Percentiles rank a stretch among this genome's conserved stretches.
Evolutionary conservation across 23 tunicate genomes (phyloP).

Genomic region (Oikopleura albicans): DNA sequence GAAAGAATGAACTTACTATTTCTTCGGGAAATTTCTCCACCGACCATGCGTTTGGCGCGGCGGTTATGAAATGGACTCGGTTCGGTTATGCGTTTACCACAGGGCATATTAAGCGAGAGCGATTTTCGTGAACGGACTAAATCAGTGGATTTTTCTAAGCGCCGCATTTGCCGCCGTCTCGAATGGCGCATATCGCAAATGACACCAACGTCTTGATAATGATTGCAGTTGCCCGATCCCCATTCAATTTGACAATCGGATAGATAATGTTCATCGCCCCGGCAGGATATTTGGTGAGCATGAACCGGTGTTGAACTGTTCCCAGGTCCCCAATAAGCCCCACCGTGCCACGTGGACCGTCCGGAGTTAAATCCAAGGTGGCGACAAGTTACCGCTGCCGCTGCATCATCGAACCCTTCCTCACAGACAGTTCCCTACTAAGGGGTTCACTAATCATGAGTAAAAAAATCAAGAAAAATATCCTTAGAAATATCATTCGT

Average conservation of each 20-base stretch:
- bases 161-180: neutral
- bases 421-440: too few relatives aligned
- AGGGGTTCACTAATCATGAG: too few relatives aligned
- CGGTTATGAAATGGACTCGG: neutral
- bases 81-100: neutral
- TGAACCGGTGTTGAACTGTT: neutral
- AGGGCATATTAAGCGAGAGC: neutral
- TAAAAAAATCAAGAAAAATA: too few relatives aligned
- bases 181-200: neutral
- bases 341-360: neutral
- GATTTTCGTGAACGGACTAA: neutral
- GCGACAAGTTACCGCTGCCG: neutral
- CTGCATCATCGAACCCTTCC: too few relatives aligned
- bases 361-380: neutral
- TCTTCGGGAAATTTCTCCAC: neutral
- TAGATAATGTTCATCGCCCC: neutral
- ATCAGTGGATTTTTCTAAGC: too few relatives aligned
- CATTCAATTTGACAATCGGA: neutral
- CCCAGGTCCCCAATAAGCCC: neutral
- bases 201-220: neutral
- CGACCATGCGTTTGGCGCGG: neutral
- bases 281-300: neutral
- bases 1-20: too few relatives aligned
- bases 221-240: constrained; percentile 14
- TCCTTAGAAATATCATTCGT: too few relatives aligned